Base-by-base conservation (phyloP, 1,140 invertebrate species). In the Magallana angulata region DNA sequence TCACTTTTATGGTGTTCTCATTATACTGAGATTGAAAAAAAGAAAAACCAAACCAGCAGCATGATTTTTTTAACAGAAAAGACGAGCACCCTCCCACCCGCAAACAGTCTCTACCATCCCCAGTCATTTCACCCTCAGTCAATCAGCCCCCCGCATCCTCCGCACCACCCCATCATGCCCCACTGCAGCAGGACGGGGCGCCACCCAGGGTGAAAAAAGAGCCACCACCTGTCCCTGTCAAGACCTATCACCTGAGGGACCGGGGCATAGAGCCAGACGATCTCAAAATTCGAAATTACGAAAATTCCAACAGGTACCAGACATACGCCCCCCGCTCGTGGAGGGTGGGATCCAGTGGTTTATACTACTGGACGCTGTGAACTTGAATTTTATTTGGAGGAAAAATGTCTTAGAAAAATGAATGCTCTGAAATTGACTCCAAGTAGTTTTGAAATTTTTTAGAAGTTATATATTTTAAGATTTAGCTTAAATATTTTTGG, bases 181-280 rank as follows among this genome's bases (percentile, higher is more conserved):
- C 82, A 62, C n/a, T 62, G 24, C 82, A 57, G 24, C 82, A 57
- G 18, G 57, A 84, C 18, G 60, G 76, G 3, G 60, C 48, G 7
- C 59, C 83, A 18, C 36, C 57, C 0, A 57, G 56, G 14, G 89
- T 88, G 24, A 91, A 92, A 80, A 92, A 93, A 80, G 91, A 92
- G 24, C 92, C 92, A 7, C 92, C 92, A 2, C 93, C 93, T 57
- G 92, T 93, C 3, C 93, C 93, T 1, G 88, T 90, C n/a, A 93
- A 94, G 90, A 93, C 91, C 4, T 93, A 92, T 88, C 89, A 90
- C 24, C 85, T 93, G n/a, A 92, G 91, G 82, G 91, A 93, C 76
- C 86, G 92, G 56, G 93, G 93, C 0, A 90, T 92, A 56, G 92
- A 92, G 60, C 89, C 90, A n/a, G 92, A 93, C 57, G 93, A 93